Base-by-base conservation (phyloP, 2,113 vertebrate genomes). In the Coreoperca whiteheadi region DNA sequence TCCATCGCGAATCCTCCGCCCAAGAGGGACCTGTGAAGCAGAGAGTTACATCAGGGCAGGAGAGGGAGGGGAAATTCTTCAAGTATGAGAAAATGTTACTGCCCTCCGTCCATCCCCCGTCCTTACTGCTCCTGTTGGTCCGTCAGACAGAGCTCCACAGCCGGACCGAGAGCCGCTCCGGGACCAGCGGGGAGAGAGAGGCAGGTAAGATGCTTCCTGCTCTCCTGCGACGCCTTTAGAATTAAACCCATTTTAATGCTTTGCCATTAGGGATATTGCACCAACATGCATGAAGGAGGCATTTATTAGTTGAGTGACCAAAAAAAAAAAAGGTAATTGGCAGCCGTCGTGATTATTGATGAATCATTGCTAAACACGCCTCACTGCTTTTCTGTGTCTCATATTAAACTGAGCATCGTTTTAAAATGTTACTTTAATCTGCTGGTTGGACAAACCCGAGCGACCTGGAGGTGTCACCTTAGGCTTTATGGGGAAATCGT, bases 11-110 rank as follows among this genome's bases (percentile, higher is more conserved):
- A 85, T 61, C 79, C 63, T 81, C 89, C 91, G 37, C 92, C 93
- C 94, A 93, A 56, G 25, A 56, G 93, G 89, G 95, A 94, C 88
- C 90, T 32, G 88, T 87, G 85, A 91, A 92, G 83, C 89, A 39
- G 23, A 76, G 82, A 92, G 77, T 92, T 91, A 94, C 93, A 95
- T 95, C 94, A 95, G 87, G 89, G 88, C 90, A 23, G 60, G 86
- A 86, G 91, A 87, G 89, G 85, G 91, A 90, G 89, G 92, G 87
- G 77, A 93, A 93, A 95, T 95, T 95, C 94, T 94, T 95, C 83
- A 94, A 94, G 92, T 89, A 93, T 95, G 94, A 95, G 92, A 86
- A 92, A 93, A 94, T 83, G 88, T 92, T 89, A 94, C 82, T 81
- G 88, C 90, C 87, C 90, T 86, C 83, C 88, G 32, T 82, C 76